Evolutionary conservation across 2,113 vertebrate species (phyloP), one percentile per base, ranked within the genome.

Genomic region (Holacanthus passer): DNA sequence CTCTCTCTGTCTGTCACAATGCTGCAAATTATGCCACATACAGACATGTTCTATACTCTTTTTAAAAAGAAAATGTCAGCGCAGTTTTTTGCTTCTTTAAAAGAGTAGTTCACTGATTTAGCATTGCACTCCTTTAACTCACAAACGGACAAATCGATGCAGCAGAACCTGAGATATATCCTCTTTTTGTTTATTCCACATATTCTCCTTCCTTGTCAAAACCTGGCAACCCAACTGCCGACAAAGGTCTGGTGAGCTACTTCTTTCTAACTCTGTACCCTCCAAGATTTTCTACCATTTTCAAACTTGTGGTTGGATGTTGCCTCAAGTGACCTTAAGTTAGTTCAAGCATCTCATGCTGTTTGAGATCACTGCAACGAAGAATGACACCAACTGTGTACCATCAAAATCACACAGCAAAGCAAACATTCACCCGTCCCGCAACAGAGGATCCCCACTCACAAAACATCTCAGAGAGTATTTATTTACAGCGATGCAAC

Each of bases 401-500:
- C 3, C 39, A 53, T 45, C 14, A 29, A 39, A 66, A 63, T 20
- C n/a, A 53, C 32, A 58, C 24, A 31, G 5, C 12, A 55, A 39
- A 71, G 8, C 52, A 65, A 69, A 64, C 20, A 29, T 39, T 16
- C 20, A 37, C 13, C 17, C 43, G 20, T 83, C 27, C 19, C 22
- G 39, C 39, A 31, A 29, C 39, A 7, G 35, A 62, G 16, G 50
- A 35, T 48, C 35, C 43, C 7, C 19, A 16, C 32, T 43, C 10
- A 43, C 22, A 77, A 77, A 85, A 71, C 31, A 52, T 70, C 56
- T 75, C 19, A 56, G 60, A 52, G 4, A 43, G 55, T 50, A 47
- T 79, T 53, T 79, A 69, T 84, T 78, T 37, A 73, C 19, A 50
- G 56, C 50, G 69, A 71, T 22, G 52, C 59, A 32, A 85, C 65